These are phyloP conservation scores for Acronicta alni DNA, from an alignment of 2,888 invertebrate genomes.

Conservation along the genomic window DNA sequence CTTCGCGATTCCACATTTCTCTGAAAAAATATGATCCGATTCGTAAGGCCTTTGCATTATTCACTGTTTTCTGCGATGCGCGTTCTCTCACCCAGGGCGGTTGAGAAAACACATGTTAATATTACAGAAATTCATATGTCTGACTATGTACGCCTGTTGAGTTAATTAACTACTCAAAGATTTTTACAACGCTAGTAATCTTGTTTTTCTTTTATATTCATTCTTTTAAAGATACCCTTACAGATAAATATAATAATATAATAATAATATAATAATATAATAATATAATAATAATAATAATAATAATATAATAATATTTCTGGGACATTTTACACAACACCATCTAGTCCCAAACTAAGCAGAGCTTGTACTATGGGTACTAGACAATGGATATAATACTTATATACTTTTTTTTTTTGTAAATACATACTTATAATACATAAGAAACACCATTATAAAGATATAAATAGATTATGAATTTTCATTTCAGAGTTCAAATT, in stretches of 20 bases:
- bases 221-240: constrained; percentile 52
- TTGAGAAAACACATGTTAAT: constrained; percentile 48
- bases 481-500: constrained; percentile 78
- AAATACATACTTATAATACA: no score
- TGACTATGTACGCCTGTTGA: constrained; percentile 15
- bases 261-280: no score
- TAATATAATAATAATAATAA: no score
- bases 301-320: no score
- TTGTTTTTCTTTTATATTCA: constrained; percentile 27
- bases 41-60: constrained; percentile 80
- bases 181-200: constrained; percentile 13
- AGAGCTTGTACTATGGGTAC: no score
- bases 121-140: constrained; percentile 38
- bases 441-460: no score
- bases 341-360: no score
- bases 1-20: constrained; percentile 86
- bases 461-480: constrained; percentile 80
- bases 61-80: constrained; percentile 75
- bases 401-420: no score
- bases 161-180: constrained; percentile 24
- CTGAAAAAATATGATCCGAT: constrained; percentile 83
- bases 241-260: no score
- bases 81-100: constrained; percentile 52
- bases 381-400: no score
- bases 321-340: no score